These are phyloP conservation scores for Carollia perspicillata DNA, from an alignment of 2,113 vertebrate genomes.

Conservation along the genomic window DNA sequence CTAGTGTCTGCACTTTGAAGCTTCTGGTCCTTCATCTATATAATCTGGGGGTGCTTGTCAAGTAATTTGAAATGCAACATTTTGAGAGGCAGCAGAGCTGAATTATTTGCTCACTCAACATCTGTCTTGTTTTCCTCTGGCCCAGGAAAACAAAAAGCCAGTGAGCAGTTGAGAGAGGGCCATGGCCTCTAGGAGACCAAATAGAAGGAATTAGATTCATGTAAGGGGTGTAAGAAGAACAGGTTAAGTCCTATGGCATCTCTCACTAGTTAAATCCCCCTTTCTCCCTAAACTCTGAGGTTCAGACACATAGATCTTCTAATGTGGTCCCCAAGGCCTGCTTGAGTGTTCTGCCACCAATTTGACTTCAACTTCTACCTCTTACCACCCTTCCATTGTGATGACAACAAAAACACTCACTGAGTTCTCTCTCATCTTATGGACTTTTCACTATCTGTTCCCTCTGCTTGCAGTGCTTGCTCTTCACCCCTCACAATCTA, in stretches of 20 bases:
- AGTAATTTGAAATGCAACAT: neutral
- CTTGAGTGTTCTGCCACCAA: neutral
- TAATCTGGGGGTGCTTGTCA: neutral
- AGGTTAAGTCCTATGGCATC: neutral
- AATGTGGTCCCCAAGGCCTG: neutral
- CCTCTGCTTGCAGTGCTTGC: neutral
- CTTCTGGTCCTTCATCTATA: neutral
- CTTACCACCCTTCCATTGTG: neutral
- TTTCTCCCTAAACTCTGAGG: neutral
- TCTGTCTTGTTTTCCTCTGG: neutral
- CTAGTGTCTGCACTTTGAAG: neutral
- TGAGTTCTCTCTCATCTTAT: neutral
- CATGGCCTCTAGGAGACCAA: neutral
- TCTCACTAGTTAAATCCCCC: neutral
- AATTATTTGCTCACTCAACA: neutral
- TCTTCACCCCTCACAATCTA: neutral
- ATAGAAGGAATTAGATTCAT: conserved; percentile 19
- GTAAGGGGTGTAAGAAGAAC: neutral
- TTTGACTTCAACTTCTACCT: neutral
- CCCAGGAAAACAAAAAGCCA: neutral
- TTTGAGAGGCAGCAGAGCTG: neutral
- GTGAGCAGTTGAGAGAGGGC: neutral
- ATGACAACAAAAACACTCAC: neutral
- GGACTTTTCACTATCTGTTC: neutral
- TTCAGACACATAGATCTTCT: neutral